A percentile compares a stretch with the other conserved stretches of the same genome.
Evolutionary conservation across 37 sponge, comb jelly and placozoan genomes (phyloP).

Genomic region (Dysidea cf. avara): DNA sequence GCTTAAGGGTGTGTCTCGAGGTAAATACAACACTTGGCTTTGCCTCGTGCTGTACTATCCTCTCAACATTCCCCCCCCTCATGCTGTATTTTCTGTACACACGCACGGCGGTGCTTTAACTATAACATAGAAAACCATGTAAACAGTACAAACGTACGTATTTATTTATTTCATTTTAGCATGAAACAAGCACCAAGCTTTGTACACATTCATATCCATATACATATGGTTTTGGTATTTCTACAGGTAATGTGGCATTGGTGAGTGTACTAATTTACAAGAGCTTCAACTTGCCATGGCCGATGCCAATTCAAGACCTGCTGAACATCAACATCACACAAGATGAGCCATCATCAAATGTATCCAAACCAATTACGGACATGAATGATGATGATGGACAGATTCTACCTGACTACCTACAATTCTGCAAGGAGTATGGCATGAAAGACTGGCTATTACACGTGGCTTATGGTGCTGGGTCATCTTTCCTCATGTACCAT

Average conservation of each 20-base stretch:
- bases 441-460: constrained; percentile 32
- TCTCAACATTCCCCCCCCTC: too few relatives aligned
- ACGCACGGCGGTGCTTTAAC: too few relatives aligned
- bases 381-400: neutral
- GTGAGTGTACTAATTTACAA: constrained; percentile 3
- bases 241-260: constrained; percentile 19
- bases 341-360: neutral
- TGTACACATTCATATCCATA: too few relatives aligned
- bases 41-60: too few relatives aligned
- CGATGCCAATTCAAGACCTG: neutral
- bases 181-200: too few relatives aligned
- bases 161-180: too few relatives aligned
- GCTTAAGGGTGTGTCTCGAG: too few relatives aligned
- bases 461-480: neutral
- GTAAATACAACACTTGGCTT: too few relatives aligned
- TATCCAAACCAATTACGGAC: neutral
- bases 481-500: constrained; percentile 32
- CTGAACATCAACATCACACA: neutral
- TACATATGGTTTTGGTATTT: too few relatives aligned
- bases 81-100: too few relatives aligned
- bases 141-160: too few relatives aligned
- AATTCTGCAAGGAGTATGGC: constrained; percentile 6
- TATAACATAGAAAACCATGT: too few relatives aligned
- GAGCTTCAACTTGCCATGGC: neutral
- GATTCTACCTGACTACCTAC: constrained; percentile 31